These are phyloP conservation scores for western clawed frog (Xenopus tropicalis) DNA, from an alignment of 2,113 vertebrate species.

Conservation along the genomic window DNA sequence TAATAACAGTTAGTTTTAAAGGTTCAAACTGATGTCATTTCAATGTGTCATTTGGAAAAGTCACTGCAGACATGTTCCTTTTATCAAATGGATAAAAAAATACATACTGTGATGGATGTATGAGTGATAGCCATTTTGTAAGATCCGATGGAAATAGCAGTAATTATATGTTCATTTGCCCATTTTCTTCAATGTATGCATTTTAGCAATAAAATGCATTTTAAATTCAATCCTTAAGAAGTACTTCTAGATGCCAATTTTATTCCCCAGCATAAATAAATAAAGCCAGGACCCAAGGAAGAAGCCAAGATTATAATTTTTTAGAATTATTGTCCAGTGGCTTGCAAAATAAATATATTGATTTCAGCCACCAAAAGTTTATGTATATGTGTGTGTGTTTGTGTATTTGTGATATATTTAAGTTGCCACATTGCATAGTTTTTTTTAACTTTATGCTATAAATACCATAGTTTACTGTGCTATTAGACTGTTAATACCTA, in stretches of 20 bases:
- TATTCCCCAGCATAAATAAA: not conserved
- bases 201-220: slow-evolving; percentile 8
- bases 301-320: too few species aligned
- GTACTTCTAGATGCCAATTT: not conserved
- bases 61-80: slow-evolving; percentile 67
- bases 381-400: too few species aligned
- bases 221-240: not conserved
- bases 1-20: slow-evolving; percentile 78
- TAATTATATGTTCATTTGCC: slow-evolving; percentile 17
- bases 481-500: too few species aligned
- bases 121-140: slow-evolving; percentile 64
- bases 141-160: not conserved
- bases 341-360: too few species aligned
- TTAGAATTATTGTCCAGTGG: too few species aligned
- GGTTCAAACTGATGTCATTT: slow-evolving; percentile 72
- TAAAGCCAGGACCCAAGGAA: too few species aligned
- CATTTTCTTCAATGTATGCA: slow-evolving; percentile 4
- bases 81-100: slow-evolving; percentile 69
- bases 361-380: too few species aligned
- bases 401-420: too few species aligned
- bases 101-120: slow-evolving; percentile 66
- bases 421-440: too few species aligned
- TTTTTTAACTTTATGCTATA: too few species aligned
- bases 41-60: slow-evolving; percentile 69
- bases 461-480: too few species aligned